Evolutionary conservation across 2,797 vertebrate species (phyloP).

Genomic region (Amphiprion clarkii): DNA sequence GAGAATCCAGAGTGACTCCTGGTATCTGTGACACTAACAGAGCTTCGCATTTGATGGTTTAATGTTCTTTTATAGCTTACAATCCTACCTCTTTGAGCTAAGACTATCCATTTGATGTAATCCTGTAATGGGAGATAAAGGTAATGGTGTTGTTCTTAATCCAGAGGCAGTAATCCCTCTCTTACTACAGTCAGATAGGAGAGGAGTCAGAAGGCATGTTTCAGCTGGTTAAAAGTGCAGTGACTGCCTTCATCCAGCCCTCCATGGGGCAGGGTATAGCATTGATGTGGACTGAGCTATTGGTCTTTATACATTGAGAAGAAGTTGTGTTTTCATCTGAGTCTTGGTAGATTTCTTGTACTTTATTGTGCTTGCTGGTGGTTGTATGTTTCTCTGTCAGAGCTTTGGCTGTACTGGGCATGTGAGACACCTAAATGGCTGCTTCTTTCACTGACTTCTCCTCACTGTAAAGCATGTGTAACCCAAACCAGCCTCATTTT

Average conservation of each 20-base stretch:
- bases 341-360: not conserved
- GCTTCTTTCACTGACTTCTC: constrained; percentile 38
- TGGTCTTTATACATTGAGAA: not conserved
- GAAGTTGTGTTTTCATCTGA: constrained; percentile 9
- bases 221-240: constrained; percentile 37
- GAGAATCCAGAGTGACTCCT: constrained; percentile 19
- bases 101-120: constrained; percentile 54
- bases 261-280: not conserved
- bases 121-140: constrained; percentile 53
- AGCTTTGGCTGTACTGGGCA: constrained; percentile 56
- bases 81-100: constrained; percentile 19
- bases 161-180: constrained; percentile 47
- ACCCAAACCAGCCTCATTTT: constrained; percentile 35
- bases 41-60: constrained; percentile 26
- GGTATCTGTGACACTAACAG: constrained; percentile 16
- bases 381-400: constrained; percentile 6
- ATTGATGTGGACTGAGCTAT: constrained; percentile 11
- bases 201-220: constrained; percentile 51
- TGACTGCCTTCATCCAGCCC: constrained; percentile 36
- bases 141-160: constrained; percentile 60
- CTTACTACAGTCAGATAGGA: constrained; percentile 28
- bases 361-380: not conserved
- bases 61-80: constrained; percentile 31
- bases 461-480: constrained; percentile 63
- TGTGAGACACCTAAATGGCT: constrained; percentile 37